A percentile compares a stretch with the other conserved stretches of the same genome.
Conservation (phyloP, 2,797 vertebrate genomes). For the Champsocephalus esox region DNA sequence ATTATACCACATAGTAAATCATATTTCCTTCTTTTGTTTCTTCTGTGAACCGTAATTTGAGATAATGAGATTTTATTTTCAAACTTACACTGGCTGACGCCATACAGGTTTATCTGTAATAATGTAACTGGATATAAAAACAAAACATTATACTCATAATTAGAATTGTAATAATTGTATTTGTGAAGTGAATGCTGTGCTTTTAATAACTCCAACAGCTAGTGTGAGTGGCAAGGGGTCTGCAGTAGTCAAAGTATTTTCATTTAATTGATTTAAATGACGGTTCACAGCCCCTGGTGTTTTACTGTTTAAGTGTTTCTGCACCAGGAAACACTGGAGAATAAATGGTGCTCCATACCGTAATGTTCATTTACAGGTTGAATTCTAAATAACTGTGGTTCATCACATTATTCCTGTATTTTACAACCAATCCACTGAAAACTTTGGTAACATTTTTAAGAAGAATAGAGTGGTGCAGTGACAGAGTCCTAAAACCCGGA, state of each 20-base stretch:
- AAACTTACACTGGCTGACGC: conserved; percentile 45
- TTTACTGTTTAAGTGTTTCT: not conserved
- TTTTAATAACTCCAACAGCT: not conserved
- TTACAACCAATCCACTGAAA: not conserved
- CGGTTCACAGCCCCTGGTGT: not conserved
- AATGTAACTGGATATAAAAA: conserved; percentile 53
- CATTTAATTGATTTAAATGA: conserved; percentile 33
- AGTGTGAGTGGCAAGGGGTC: not conserved
- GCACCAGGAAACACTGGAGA: not conserved
- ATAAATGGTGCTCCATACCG: not conserved
- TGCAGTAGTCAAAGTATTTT: conserved; percentile 20
- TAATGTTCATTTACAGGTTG: not conserved
- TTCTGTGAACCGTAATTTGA: conserved; percentile 58
- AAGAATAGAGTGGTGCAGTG: not conserved
- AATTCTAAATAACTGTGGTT: not conserved
- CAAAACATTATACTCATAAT: conserved; percentile 49
- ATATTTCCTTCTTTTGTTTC: conserved; percentile 52
- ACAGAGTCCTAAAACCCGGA: no score
- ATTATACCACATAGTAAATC: not conserved
- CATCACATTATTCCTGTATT: not conserved
- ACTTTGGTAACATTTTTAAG: not conserved
- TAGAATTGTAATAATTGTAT: conserved; percentile 48
- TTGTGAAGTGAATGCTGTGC: conserved; percentile 2
- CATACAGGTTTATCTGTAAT: conserved; percentile 60
- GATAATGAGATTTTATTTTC: conserved; percentile 55